These are phyloP conservation scores for Hemicentrotus pulcherrimus DNA, from an alignment of 35 echinoderm and acorn worm species.

Conservation along the genomic window DNA sequence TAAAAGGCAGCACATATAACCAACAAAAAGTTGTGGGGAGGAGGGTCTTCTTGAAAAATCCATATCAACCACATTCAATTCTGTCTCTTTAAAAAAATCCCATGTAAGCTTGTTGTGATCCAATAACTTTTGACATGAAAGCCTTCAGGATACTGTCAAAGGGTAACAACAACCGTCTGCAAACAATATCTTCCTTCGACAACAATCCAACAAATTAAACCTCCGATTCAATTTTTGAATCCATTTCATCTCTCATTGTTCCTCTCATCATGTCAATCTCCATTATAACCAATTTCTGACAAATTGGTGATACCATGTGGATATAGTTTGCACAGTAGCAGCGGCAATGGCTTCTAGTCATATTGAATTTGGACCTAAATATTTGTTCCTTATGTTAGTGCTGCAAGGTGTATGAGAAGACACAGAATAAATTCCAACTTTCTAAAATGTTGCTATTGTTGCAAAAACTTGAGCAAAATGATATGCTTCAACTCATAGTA, in stretches of 20 bases:
- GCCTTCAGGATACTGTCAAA: not conserved
- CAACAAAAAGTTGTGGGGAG: no score
- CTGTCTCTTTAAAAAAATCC: no score
- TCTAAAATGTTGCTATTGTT: not conserved
- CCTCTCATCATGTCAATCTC: not conserved
- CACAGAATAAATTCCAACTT: not conserved
- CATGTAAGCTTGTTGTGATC: not conserved
- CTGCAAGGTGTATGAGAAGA: not conserved
- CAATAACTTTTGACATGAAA: not conserved
- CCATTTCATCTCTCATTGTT: slow-evolving; percentile 2
- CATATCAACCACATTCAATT: no score
- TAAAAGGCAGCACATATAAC: no score
- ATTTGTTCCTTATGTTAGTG: not conserved
- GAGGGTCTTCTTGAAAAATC: no score
- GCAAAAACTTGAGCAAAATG: not conserved
- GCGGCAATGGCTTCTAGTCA: not conserved
- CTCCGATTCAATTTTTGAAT: not conserved
- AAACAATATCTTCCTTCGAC: not conserved
- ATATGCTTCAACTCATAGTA: not conserved
- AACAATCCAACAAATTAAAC: not conserved
- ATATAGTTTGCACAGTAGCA: not conserved
- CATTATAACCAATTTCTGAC: not conserved
- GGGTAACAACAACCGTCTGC: not conserved
- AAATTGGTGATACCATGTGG: slow-evolving; percentile 2
- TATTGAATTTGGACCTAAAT: not conserved